Base-by-base conservation (phyloP, 2,888 invertebrate species). In the Hydriomena furcata region DNA sequence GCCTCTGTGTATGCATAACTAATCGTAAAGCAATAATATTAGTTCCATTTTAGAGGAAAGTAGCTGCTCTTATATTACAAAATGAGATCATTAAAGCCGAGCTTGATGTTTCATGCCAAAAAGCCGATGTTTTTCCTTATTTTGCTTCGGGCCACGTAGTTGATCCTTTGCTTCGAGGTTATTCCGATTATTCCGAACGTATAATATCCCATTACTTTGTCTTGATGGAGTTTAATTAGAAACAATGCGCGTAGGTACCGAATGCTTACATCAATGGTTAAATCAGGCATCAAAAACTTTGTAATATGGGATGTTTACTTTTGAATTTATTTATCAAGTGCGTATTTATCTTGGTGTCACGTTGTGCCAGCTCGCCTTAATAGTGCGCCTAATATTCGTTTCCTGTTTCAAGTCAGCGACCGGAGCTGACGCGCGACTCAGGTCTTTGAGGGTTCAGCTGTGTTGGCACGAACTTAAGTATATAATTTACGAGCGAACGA, bases 401-500 rank as follows among this genome's bases (percentile, higher is more conserved):
- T 52, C 52, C 50, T 49, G 46, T 46, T 52, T 37, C 41, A 45
- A 40, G 41, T 52, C 28, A 40, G 42, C 51, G 65, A 52, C 58
- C 47, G 24, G 7, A 25, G 36, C 42, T 42, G 35, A 32, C 55
- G 49, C 40, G 45, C 52, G 46, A 47, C 51, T 50, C 47, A 47
- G 50, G 25, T 45, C 66, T 67, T 63, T 58, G 66, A 71, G 66
- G 65, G 66, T 60, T 60, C 52, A 43, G 64, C 61, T 63, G 66
- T 65, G 66, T 72, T 73, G 73, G 77, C 76, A 74, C 71, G 73
- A 74, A 77, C 79, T 78, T 80, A 79, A 73, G 72, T 78, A 74
- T 77, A 73, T 82, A 81, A 87, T 89, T 89, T 89, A 89, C 79
- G 88, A 86, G 71, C 76, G 58, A 61, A 66, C 71, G 70, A 71